Evolutionary conservation across 1,140 invertebrate genomes (phyloP), one percentile per base, ranked within the genome.

Genomic region (Drosophila insularis): DNA sequence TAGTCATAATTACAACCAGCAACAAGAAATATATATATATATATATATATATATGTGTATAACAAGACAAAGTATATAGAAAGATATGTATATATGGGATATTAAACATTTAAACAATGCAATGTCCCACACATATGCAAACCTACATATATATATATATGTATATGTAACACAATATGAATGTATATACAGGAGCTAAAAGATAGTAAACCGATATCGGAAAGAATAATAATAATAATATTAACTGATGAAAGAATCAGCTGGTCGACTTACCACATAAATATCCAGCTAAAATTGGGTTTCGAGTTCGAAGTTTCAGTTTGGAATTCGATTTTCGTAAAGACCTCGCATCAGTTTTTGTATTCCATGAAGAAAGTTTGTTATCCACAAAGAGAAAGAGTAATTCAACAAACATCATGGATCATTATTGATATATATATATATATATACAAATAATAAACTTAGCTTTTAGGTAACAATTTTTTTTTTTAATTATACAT

Each of bases 391-490:
- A 8, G 23, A 4, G 43, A 8, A 58, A 4, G 23, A 62, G 13
- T 27, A 31, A n/a, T 21, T 46, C 27, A 27, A 32, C 39, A 58
- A 31, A 14, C 62, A 55, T 46, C 43, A 35, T 31, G 37, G n/a
- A 64, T 61, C 65, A 80, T 80, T 27, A 32, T 79, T 80, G 62
- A 67, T 43, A 72, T 60, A 68, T 37, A 35, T 35, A 76, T 55
- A 65, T 17, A 54, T 67, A 67, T 54, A 54, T 4, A 23, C 23
- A 3, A 4, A 23, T 23, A 27, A 27, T 27, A 27, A 62, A 66
- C 54, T 61, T 80, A 80, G 77, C 66, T 63, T 62, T 21, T 80
- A 80, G 50, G 74, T 31, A 27, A 63, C 13, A 31, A 43, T 71
- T 59, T 66, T 63, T 70, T 74, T 80, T 67, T 55, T 27, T 56